Evolutionary conservation across 2,888 invertebrate genomes (phyloP), one percentile per base, ranked within the genome.

Genomic region (Cyrtodaria siliqua): DNA sequence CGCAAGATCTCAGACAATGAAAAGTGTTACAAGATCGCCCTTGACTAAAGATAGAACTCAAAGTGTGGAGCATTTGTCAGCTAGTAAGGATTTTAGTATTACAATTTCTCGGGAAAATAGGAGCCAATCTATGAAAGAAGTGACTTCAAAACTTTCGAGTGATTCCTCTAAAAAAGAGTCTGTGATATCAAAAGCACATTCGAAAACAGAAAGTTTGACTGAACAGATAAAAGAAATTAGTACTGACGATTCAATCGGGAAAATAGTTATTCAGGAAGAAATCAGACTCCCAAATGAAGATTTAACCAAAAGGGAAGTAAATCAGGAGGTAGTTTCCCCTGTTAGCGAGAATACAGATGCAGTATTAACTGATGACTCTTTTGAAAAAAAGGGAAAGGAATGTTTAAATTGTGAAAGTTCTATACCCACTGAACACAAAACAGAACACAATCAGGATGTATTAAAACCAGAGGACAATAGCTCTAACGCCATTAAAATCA

Each of bases 1-100:
- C 18, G 61, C 64, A n/a, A 64, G 82, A 38, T 73, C 87, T 29
- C 73, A 70, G 49, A 78, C 76, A 57, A 53, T 79, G 20, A 59
- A 77, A 24, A 79, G 77, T 59, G 66, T 70, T 24, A 62, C 75
- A 24, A 27, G 56, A 24, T 50, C 62, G 20, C 29, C 50, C 6
- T 56, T 57, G 29, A 9, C 20, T 2, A 55, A 40, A 50, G 68
- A 64, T 20, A 66, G 67, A 42, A 72, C 77, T 14, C 63, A 42
- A 56, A 81, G 81, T 78, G 63, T 72, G 14, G 81, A 81, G 26
- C 23, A 24, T 26, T 20, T 52, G 24, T 26, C 52, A 52, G 20
- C 12, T 4, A 52, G 26, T 52, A 20, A 18, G 33, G 52, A 62
- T 50, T 50, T 52, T 61, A 42, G 42, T 27, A 61, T 40, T 44